These are phyloP conservation scores for Zaprionus africanus DNA, from an alignment of 1,140 invertebrate genomes.

Conservation along the genomic window DNA sequence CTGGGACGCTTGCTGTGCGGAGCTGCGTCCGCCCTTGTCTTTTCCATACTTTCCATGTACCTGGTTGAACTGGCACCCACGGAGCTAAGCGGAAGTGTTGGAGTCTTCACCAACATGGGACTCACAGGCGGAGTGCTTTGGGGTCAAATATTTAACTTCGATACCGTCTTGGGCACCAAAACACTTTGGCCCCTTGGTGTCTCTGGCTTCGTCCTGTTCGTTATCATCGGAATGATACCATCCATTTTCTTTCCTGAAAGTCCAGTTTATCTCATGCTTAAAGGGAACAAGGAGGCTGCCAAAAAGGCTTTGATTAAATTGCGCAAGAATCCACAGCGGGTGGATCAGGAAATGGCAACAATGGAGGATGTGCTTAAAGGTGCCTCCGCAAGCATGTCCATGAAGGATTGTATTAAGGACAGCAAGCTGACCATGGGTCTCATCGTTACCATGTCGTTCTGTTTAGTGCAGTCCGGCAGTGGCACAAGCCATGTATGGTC, in stretches of 20 bases:
- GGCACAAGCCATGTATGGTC: conserved; percentile 91
- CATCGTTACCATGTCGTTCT: conserved; percentile 89
- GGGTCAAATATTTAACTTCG: conserved; percentile 87
- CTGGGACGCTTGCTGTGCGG: conserved; percentile 90
- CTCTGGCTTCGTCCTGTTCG: conserved; percentile 86
- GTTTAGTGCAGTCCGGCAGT: conserved; percentile 91
- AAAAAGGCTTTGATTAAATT: conserved; percentile 69
- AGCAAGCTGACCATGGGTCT: conserved; percentile 85
- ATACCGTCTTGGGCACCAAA: conserved; percentile 84
- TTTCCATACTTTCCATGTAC: conserved; percentile 92
- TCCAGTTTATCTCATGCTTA: conserved; percentile 90
- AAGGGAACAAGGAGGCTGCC: conserved; percentile 86
- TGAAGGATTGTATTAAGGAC: conserved; percentile 22
- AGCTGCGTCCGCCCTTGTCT: conserved; percentile 88
- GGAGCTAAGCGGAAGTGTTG: conserved; percentile 90
- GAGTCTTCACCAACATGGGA: conserved; percentile 92
- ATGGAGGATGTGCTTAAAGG: conserved; percentile 88
- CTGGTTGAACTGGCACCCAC: conserved; percentile 92
- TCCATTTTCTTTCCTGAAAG: conserved; percentile 90
- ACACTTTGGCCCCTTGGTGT: conserved; percentile 88
- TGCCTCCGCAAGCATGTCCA: conserved; percentile 87
- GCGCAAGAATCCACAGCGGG: conserved; percentile 52
- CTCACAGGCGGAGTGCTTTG: conserved; percentile 91
- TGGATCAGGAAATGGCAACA: conserved; percentile 89
- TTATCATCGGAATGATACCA: conserved; percentile 85